Base-by-base conservation (phyloP, 2,797 vertebrate genomes). In the Yasuhikotakia modesta region DNA sequence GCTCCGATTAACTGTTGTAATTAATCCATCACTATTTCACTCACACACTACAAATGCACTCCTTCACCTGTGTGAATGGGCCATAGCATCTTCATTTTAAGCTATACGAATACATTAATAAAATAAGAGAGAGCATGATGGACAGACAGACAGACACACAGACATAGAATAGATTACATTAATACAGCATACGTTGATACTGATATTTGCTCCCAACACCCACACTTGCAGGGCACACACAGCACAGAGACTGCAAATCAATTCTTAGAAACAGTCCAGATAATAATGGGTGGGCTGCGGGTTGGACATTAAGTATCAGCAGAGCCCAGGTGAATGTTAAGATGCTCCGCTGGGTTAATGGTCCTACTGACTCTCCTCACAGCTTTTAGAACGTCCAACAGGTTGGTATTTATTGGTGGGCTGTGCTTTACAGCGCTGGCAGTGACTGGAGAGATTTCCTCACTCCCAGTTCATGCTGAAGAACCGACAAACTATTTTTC, bases 21-120 rank as follows among this genome's bases (percentile, higher is more conserved):
- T 65, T 71, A 60, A 73, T 72, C 3, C 35, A 11, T 24, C 57
- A 30, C 67, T 45, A 24, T 58, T 58, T 71, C 64, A 53, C n/a
- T 39, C 48, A 64, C 19, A 4, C 32, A 66, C 50, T 52, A 30
- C 8, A 52, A 27, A 17, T 52, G 66, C 48, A 50, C 66, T 46
- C 6, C 1, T 5, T n/a, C 46, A 61, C 58, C 60, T 63, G 27
- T 5, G 27, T 63, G n/a, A 30, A 35, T 63, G 30, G 30, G 35
- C 27, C 5, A 0, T 30, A 24, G 5, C 30, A 6, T 61, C 7
- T 66, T 27, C 64, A 52, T 61, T 32, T 35, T 14, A 57, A 8
- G 22, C n/a, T 57, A 24, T 57, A 16, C 24, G 27, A 58, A 27
- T 58, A 21, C 22, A 22, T 58, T 58, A 8, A 14, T 5, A 58